A percentile compares a stretch with the other conserved stretches of the same genome.
Evolutionary conservation across 2,113 vertebrate genomes (phyloP).

Genomic region (Aphelocoma coerulescens): DNA sequence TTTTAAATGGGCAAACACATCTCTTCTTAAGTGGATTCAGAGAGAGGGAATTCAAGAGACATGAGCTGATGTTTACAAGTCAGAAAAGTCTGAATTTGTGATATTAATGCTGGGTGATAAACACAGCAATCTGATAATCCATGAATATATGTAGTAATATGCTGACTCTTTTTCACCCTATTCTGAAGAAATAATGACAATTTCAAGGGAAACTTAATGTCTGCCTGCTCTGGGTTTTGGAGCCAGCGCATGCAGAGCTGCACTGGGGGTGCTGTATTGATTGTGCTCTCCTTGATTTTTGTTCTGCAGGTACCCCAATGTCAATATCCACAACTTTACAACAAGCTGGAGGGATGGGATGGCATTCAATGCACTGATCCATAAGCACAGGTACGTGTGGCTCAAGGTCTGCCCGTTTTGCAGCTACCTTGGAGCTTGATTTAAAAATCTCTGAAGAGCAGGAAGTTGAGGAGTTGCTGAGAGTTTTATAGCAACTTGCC

Average conservation of each 20-base stretch:
- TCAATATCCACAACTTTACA: constrained; percentile 97
- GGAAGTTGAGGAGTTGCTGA: not conserved
- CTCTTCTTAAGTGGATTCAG: not conserved
- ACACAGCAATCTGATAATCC: not conserved
- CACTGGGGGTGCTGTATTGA: not conserved
- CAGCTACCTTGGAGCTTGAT: not conserved
- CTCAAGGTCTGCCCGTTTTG: not conserved
- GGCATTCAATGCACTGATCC: constrained; percentile 97
- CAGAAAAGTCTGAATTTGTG: not conserved
- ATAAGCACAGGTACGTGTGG: constrained; percentile 89
- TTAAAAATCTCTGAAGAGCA: not conserved
- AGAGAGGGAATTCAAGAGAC: not conserved
- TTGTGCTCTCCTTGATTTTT: not conserved
- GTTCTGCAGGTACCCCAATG: constrained; percentile 86
- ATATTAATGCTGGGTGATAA: not conserved
- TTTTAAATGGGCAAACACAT: constrained; percentile 4
- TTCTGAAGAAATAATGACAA: not conserved
- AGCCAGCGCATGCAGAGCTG: not conserved
- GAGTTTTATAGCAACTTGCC: not conserved
- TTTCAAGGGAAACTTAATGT: not conserved
- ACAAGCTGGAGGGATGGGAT: constrained; percentile 98
- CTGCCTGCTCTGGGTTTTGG: not conserved
- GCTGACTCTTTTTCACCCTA: not conserved
- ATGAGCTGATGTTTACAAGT: not conserved
- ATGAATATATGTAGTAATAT: not conserved